Conservation (phyloP, 1,140 invertebrate genomes). For the Augochlora pura region DNA sequence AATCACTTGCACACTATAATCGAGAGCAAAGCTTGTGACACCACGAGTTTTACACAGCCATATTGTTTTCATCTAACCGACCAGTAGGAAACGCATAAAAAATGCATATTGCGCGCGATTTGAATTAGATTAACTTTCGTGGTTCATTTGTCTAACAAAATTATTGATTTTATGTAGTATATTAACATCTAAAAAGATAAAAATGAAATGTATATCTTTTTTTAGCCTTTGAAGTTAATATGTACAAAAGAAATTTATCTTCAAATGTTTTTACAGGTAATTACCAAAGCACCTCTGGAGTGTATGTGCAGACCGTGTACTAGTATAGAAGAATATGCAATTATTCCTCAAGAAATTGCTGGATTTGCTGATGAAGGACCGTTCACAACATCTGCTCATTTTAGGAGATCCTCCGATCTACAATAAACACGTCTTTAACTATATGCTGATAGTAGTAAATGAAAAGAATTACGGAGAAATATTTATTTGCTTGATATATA, state of each 20-base stretch:
- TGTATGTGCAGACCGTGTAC: slow-evolving; percentile 97
- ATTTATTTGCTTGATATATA: slow-evolving; percentile 3
- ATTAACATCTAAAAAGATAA: too few relatives aligned
- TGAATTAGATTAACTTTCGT: background rate
- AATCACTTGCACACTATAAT: slow-evolving; percentile 16
- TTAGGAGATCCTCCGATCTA: slow-evolving; percentile 81
- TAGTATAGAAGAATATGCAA: slow-evolving; percentile 90
- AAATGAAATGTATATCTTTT: too few relatives aligned
- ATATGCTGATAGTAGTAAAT: background rate
- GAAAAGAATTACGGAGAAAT: background rate
- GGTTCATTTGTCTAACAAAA: background rate
- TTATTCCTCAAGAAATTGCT: slow-evolving; percentile 94
- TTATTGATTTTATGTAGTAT: too few relatives aligned
- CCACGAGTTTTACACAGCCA: slow-evolving; percentile 62
- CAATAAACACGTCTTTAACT: slow-evolving; percentile 12
- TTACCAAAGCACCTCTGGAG: slow-evolving; percentile 93
- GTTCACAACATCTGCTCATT: slow-evolving; percentile 84
- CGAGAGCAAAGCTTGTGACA: slow-evolving; percentile 49
- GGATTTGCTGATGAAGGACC: slow-evolving; percentile 91
- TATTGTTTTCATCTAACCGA: slow-evolving; percentile 64
- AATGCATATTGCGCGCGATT: slow-evolving; percentile 44
- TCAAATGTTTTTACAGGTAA: slow-evolving; percentile 82
- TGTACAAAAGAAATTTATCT: too few relatives aligned
- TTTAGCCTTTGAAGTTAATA: too few relatives aligned
- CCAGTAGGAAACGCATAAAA: slow-evolving; percentile 30